These are phyloP conservation scores for Brenthis ino DNA, from an alignment of 2,888 invertebrate species.

Conservation along the genomic window DNA sequence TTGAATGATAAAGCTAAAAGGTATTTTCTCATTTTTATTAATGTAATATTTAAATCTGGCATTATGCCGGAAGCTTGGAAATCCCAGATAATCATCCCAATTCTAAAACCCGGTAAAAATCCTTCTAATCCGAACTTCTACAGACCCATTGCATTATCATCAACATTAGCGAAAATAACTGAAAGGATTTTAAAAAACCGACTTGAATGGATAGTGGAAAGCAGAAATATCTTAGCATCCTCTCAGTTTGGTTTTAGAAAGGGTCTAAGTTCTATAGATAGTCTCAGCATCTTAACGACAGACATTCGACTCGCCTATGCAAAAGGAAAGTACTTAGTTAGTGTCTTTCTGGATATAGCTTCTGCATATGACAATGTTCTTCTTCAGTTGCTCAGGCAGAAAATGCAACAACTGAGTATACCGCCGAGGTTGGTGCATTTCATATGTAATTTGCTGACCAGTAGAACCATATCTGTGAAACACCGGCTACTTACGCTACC, in stretches of 20 bases:
- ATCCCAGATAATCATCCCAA: neutral
- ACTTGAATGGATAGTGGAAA: too few species aligned
- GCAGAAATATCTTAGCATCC: too few species aligned
- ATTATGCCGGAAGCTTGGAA: constrained; percentile 26
- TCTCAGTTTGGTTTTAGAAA: too few species aligned
- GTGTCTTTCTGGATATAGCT: too few species aligned
- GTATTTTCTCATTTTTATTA: constrained; percentile 24
- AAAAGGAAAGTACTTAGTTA: neutral
- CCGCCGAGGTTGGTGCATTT: constrained; percentile 38
- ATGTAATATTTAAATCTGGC: constrained; percentile 21
- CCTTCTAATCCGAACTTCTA: neutral
- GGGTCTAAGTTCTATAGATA: too few species aligned
- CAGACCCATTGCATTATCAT: neutral
- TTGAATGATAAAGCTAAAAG: neutral
- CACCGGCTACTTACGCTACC: neutral
- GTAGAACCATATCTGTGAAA: constrained; percentile 6
- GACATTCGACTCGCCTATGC: neutral
- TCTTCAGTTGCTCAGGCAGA: constrained; percentile 22
- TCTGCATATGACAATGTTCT: too few species aligned
- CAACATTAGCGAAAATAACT: too few species aligned
- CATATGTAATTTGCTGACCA: constrained; percentile 35
- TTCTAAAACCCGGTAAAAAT: neutral
- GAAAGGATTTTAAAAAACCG: too few species aligned
- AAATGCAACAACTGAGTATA: constrained; percentile 39
- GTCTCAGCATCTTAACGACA: too few species aligned